Base-by-base conservation (phyloP, 2,113 vertebrate genomes). In the Peromyscus leucopus region DNA sequence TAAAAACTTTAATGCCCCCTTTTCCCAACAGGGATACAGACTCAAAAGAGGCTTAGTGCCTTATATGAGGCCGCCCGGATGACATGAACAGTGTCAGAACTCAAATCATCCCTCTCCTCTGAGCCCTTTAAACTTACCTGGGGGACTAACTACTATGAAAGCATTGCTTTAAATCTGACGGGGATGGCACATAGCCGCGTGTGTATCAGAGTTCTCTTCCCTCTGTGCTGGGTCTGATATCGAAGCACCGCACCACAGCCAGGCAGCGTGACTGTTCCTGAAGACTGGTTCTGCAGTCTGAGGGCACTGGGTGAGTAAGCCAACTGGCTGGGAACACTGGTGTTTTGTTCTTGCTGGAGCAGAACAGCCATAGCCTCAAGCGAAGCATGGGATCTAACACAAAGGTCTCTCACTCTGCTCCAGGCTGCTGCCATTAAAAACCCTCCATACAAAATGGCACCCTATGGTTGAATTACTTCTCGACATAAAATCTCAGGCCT, bases 351-450 rank as follows among this genome's bases (percentile, higher is more conserved):
- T 61, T 78, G n/a, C 55, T 51, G 31, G 21, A 91, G 55, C 26
- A 97, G 94, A 97, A 94, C 12, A 95, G 76, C 84, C 71, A 85
- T 57, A 55, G 97, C 95, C 79, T 78, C 65, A 46, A 94, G 69
- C 71, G 93, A 93, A 95, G 94, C n/a, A 85, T 93, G 36, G 80
- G 22, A 94, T 80, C 19, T 65, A 94, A 95, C 16, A 93, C 78
- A 8, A 46, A 95, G 80, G 86, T 72, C 55, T 67, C 74, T 97
- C 71, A 67, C 61, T 86, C 89, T n/a, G 28, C 67, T 12, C 93
- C 46, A 16, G 84, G 48, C 12, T 88, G 55, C 72, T 67, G 91
- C 4, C 0, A 48, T 55, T 55, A 24, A 91, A 94, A 94, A 61
- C 17, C 21, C 39, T 87, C n/a, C 5, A 0, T 51, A 61, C 55